Percentiles rank a stretch among this genome's conserved stretches.
Evolutionary conservation across 2,113 vertebrate species (phyloP).

Genomic region (Channa argus): DNA sequence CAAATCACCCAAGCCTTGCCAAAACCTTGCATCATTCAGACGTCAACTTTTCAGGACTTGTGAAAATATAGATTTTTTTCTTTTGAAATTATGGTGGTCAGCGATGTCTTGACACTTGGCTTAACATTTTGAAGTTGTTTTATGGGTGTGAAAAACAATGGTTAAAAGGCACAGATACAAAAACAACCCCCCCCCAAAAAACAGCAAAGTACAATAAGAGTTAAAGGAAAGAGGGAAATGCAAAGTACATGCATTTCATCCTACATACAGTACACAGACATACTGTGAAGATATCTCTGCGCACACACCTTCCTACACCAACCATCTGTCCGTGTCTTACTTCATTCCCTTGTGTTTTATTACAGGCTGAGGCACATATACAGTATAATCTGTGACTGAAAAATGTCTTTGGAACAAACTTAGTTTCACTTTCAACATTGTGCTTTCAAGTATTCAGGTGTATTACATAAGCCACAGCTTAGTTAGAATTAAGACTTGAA

Average conservation of each 20-base stretch:
- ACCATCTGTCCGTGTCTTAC: slow-evolving; percentile 50
- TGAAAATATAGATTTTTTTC: slow-evolving; percentile 2
- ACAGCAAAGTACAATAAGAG: not conserved
- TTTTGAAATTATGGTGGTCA: not conserved
- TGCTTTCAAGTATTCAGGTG: too few species aligned
- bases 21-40: slow-evolving; percentile 51
- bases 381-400: slow-evolving; percentile 23
- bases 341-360: not conserved
- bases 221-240: not conserved
- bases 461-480: too few species aligned
- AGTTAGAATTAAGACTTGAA: not conserved
- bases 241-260: too few species aligned
- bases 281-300: slow-evolving; percentile 18
- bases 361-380: not conserved
- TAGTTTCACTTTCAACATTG: not conserved
- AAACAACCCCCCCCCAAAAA: too few species aligned
- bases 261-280: not conserved
- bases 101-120: not conserved
- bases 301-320: slow-evolving; percentile 32
- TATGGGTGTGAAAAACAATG: not conserved
- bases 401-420: slow-evolving; percentile 18
- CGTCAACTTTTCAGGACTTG: slow-evolving; percentile 24
- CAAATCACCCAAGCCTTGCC: slow-evolving; percentile 20
- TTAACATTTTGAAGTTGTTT: not conserved
- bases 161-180: not conserved